Conservation (phyloP, 1,140 invertebrate genomes). For the Glomeris maerens region DNA sequence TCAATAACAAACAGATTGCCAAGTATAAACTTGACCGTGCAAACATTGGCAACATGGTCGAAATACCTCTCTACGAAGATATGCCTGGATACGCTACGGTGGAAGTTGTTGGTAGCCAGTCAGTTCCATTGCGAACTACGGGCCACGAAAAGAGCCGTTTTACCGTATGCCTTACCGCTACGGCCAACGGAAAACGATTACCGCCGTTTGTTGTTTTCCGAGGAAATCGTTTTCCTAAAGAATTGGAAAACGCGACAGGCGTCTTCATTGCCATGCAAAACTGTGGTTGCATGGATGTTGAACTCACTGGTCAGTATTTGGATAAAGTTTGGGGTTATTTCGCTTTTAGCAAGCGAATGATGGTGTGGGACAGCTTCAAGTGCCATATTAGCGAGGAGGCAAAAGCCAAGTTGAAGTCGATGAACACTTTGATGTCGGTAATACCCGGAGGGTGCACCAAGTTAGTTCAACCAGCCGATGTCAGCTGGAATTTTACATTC, state of each 20-base stretch:
- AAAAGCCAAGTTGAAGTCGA: not conserved
- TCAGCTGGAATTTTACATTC: not conserved
- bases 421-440: not conserved
- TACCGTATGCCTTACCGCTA: not conserved
- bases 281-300: not conserved
- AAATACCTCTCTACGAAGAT: no score
- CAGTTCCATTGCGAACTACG: not conserved
- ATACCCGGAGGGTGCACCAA: not conserved
- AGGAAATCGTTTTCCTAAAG: not conserved
- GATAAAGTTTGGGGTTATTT: not conserved
- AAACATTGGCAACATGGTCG: no score
- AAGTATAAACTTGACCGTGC: no score
- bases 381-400: not conserved
- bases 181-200: not conserved
- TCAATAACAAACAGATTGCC: no score
- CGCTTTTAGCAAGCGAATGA: not conserved
- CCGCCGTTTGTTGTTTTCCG: not conserved
- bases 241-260: not conserved
- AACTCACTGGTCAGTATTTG: not conserved
- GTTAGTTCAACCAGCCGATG: not conserved
- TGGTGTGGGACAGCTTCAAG: not conserved
- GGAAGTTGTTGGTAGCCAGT: not conserved
- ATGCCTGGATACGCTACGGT: no score
- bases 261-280: not conserved
- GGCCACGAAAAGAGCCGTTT: not conserved